Evolutionary conservation across 2,888 invertebrate genomes (phyloP), one percentile per base, ranked within the genome.

Genomic region (Teinopalpus imperialis): DNA sequence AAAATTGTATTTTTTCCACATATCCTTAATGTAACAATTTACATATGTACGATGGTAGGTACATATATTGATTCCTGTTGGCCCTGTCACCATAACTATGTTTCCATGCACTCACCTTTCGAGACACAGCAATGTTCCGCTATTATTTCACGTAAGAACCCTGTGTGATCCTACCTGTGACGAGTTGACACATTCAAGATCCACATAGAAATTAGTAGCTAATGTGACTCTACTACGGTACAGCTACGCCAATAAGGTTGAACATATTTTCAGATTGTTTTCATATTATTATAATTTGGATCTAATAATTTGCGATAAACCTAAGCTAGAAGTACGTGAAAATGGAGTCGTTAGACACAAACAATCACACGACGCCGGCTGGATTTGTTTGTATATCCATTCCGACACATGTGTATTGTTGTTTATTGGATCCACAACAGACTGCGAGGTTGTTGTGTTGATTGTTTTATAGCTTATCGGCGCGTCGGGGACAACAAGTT

Each of bases 381-480:
- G 18, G 21, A 32, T 46, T 35, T 40, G 35, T 52, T 58, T 55
- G 48, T 50, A 49, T 56, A 49, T 56, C 45, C 51, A 24, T 18
- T 30, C 39, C 39, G 39, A 55, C 46, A 53, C 54, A 59, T 60
- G 51, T 59, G 60, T 56, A 58, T 59, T 61, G 54, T 49, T 54
- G 48, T 59, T 58, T 54, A 29, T 31, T 10, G 39, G 36, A 43
- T 56, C 52, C 47, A 43, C 52, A 54, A 61, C 59, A 59, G 60
- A 47, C 55, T 63, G 62, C 68, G 66, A 71, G 70, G 68, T 45
- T 63, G 47, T 40, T 26, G 57, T 52, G 78, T 58, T 63, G 81
- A 81, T 61, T 66, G 67, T 57, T 71, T 80, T 64, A 81, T 75
- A 53, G 57, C 53, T 49, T n/a, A n/a, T 43, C 31, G 8, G 2